A percentile compares a stretch with the other conserved stretches of the same genome.
phyloP scores from a whole-genome alignment of 2,113 vertebrate genomes.

The Chaetodon trifascialis region DNA sequence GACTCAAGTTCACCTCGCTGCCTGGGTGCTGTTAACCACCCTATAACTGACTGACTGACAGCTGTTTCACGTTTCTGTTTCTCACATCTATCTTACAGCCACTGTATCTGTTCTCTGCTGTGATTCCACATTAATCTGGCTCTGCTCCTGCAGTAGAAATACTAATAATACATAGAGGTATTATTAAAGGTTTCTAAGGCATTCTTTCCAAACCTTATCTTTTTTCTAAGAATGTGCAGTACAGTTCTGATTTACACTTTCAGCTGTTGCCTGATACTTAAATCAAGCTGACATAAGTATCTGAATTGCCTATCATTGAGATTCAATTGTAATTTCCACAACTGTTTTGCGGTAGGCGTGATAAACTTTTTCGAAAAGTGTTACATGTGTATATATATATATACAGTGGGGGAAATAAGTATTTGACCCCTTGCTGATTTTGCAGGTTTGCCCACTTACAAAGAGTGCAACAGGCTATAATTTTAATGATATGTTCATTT shows the following conservation, averaged over 20 bases:
- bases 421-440: too few species aligned
- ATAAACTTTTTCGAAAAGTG: too few species aligned
- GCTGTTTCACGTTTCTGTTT: not conserved
- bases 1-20: not conserved
- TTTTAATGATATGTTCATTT: too few species aligned
- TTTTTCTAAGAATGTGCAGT: not conserved
- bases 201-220: not conserved
- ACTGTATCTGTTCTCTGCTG: not conserved
- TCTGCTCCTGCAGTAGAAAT: not conserved
- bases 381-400: too few species aligned
- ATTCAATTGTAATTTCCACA: not conserved
- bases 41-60: not conserved
- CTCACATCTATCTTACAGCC: not conserved
- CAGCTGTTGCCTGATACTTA: too few species aligned
- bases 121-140: not conserved
- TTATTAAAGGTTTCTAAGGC: not conserved
- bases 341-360: too few species aligned
- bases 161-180: not conserved
- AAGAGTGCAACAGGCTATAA: too few species aligned
- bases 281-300: not conserved
- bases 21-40: conserved; percentile 22
- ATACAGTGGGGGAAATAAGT: too few species aligned
- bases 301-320: not conserved
- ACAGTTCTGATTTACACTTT: not conserved
- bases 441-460: too few species aligned